Evolutionary conservation across 1,140 invertebrate genomes (phyloP), one percentile per base, ranked within the genome.

Genomic region (Eubasilissa regina): DNA sequence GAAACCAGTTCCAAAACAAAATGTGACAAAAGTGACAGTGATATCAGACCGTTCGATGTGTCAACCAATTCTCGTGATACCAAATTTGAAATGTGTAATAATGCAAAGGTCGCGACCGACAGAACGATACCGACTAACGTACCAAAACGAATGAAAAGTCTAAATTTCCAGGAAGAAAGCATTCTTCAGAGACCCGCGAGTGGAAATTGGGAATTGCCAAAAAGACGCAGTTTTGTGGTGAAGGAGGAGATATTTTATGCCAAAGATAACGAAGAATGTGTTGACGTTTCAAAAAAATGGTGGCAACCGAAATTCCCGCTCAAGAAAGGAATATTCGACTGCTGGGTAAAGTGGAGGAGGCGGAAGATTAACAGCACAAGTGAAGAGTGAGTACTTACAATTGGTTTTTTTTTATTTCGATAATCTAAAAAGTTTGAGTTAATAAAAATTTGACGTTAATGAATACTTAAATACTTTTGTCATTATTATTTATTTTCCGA

Each of bases 301-400:
- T 80, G 78, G 78, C 75, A 53, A 51, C 35, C 68, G 10, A 76
- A 77, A 48, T 44, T 74, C 12, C 12, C 58, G 8, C 11, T 66
- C 4, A 77, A 78, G 35, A 72, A 60, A 53, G 76, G 60, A 10
- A 75, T 80, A 45, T 82, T 82, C 78, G 81, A 77, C 13, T 80
- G 78, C 45, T 82, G 81, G 81, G 56, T 82, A 10, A 77, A 72
- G 11, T 82, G 78, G 78, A 82, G 64, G 17, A 56, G 75, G 48
- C 44, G 78, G 51, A 78, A 72, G 51, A 60, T 80, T 73, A 51
- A 35, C 21, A 45, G 4, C 51, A 1, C n/a, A 9, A 51, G 21
- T n/a, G 66, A 48, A 45, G 74, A 45, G 80, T 82, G 66, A 81
- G 64, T 79, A 45, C 9, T 58, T 47, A 47, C 47, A 47, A n/a